Conservation (phyloP, 2,797 vertebrate genomes). For the Lutjanus argentimaculatus region DNA sequence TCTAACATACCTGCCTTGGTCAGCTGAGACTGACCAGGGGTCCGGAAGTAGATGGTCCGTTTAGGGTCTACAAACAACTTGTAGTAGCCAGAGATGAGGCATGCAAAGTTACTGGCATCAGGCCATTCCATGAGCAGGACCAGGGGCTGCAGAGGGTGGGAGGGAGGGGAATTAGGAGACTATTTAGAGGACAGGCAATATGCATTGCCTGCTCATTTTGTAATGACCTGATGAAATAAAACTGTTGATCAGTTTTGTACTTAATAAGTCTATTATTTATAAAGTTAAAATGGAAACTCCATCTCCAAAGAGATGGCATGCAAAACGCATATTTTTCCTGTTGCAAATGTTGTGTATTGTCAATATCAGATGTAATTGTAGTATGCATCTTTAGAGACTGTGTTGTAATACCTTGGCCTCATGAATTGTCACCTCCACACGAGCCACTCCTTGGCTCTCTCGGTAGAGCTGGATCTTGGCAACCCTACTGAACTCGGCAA, state of each 20-base stretch:
- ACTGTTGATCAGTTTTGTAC: background rate
- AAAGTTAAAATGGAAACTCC: constrained; percentile 1
- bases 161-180: constrained; percentile 72
- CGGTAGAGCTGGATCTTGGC: constrained; percentile 97
- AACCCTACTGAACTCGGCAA: constrained; percentile 96
- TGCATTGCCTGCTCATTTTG: constrained; percentile 66
- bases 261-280: background rate
- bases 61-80: constrained; percentile 97
- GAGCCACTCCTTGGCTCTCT: constrained; percentile 96
- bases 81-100: constrained; percentile 97
- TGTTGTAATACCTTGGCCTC: constrained; percentile 92
- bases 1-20: constrained; percentile 98
- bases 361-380: background rate
- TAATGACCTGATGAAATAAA: constrained; percentile 35
- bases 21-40: constrained; percentile 93
- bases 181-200: constrained; percentile 72
- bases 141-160: constrained; percentile 88
- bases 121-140: constrained; percentile 99
- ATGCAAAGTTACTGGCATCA: constrained; percentile 97
- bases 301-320: background rate
- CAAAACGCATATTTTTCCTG: background rate
- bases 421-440: constrained; percentile 95
- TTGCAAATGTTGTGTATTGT: background rate
- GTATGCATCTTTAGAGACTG: background rate
- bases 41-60: constrained; percentile 93